Base-by-base conservation (phyloP, 2,113 vertebrate genomes). In the Taxidea taxus region DNA sequence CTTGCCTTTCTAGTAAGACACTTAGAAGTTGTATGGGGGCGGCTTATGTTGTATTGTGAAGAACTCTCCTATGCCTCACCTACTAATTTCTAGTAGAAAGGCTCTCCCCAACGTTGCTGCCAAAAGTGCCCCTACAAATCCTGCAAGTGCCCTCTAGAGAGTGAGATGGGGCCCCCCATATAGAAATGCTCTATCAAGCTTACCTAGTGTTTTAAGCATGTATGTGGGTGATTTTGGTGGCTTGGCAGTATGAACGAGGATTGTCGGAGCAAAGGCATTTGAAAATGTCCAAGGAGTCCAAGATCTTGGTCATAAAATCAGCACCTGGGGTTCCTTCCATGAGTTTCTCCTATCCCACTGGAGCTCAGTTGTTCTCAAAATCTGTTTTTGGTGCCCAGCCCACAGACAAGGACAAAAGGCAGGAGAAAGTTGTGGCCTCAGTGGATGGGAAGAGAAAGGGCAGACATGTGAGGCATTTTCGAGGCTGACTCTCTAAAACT, bases 351-450 rank as follows among this genome's bases (percentile, higher is more conserved):
- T 8, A 31, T 21, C 27, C 31, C 31, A 20, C 0, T 18, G 80
- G 56, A 56, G 21, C 20, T 34, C 64, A 31, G 0, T 10, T 95
- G 0, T 16, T 94, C 21, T 87, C 25, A 16, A 56, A 77, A 42
- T 78, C 62, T 54, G 37, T 37, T 89, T 95, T 62, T 0, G 10
- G 66, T 14, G 34, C n/a, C 68, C 23, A 23, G 20, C 10, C 34
- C 49, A 23, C 12, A 56, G 74, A 14, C 7, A n/a, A 92, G 86
- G 25, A 44, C 25, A 0, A 5, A 5, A 1, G 66, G 18, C 34
- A 1, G 10, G 34, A 23, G 12, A 4, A 13, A 0, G 0, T 9
- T 9, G 44, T 70, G 42, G 16, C 18, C 37, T 56, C 2, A 1
- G 6, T n/a, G 47, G 56, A 68, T n/a, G 49, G 27, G 18, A 49